Conservation (phyloP, 2,888 invertebrate genomes). For the Drosophila eohydei region DNA sequence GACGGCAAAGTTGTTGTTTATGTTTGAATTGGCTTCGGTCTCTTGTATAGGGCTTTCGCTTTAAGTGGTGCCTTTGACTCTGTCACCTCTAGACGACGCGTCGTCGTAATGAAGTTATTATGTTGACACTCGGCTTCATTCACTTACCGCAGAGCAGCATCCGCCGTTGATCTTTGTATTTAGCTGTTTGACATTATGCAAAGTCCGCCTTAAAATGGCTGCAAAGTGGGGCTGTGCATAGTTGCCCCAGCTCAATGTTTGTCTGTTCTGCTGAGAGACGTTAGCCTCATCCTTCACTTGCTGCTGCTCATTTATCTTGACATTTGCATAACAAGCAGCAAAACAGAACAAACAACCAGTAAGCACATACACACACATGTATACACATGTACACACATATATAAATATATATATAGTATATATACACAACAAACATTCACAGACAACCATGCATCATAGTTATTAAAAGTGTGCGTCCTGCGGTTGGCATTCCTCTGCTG, state of each 20-base stretch:
- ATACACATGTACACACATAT: conserved; percentile 3
- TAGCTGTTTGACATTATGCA: conserved; percentile 46
- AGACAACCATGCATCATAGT: conserved; percentile 53
- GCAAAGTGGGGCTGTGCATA: conserved; percentile 20
- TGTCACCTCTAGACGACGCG: conserved; percentile 23
- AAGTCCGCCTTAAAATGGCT: conserved; percentile 45
- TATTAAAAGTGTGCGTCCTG: conserved; percentile 71
- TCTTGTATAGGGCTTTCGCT: conserved; percentile 11
- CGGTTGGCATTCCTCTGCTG: conserved; percentile 51
- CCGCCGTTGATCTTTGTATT: conserved; percentile 60
- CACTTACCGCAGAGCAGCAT: conserved; percentile 49
- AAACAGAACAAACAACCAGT: conserved; percentile 57
- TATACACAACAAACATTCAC: conserved; percentile 9
- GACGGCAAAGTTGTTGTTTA: conserved; percentile 47
- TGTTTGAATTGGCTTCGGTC: conserved; percentile 64
- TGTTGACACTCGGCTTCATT: conserved; percentile 76
- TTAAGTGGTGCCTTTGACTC: conserved; percentile 14
- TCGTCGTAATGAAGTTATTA: conserved; percentile 76
- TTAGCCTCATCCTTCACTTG: conserved; percentile 14
- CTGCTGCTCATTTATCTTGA: conserved; percentile 69
- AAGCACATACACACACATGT: conserved; percentile 39
- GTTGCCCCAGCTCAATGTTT: conserved; percentile 13
- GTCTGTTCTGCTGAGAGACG: conserved; percentile 7
- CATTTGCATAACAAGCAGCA: conserved; percentile 69
- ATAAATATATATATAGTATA: conserved; percentile 6